Conservation (phyloP, 2,888 invertebrate genomes). For the Frankliniella intonsa region DNA sequence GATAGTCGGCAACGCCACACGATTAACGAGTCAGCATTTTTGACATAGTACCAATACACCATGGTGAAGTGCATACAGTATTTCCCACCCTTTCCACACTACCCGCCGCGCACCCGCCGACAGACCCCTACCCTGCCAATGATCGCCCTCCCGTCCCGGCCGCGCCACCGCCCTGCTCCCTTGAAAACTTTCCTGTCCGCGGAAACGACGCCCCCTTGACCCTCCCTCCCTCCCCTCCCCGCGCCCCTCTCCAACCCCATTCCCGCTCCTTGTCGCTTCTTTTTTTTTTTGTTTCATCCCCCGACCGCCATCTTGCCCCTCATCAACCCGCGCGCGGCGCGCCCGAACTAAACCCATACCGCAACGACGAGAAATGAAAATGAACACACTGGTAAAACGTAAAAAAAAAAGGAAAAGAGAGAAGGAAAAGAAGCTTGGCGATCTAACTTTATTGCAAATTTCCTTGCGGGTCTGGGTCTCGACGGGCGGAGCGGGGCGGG, state of each 20-base stretch:
- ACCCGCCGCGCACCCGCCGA: neutral
- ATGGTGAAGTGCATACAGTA: too few relatives aligned
- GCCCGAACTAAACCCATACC: constrained; percentile 23
- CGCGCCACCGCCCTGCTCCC: neutral
- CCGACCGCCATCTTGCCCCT: neutral
- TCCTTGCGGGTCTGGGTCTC: neutral
- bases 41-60: too few relatives aligned
- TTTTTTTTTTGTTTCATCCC: constrained; percentile 9
- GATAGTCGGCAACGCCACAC: neutral
- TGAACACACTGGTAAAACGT: constrained; percentile 24
- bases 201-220: neutral
- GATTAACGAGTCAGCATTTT: too few relatives aligned
- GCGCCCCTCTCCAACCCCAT: neutral
- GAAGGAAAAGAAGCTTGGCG: constrained; percentile 15
- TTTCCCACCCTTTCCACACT: neutral
- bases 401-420: neutral
- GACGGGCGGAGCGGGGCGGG: too few relatives aligned
- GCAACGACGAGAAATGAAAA: constrained; percentile 26
- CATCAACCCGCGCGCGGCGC: neutral
- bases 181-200: neutral
- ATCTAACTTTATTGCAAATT: constrained; percentile 27
- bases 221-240: neutral
- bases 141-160: neutral
- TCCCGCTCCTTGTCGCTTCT: too few relatives aligned
- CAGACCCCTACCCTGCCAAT: neutral